Conservation (phyloP, 2,888 invertebrate species). For the Drosophila trichaetosa region DNA sequence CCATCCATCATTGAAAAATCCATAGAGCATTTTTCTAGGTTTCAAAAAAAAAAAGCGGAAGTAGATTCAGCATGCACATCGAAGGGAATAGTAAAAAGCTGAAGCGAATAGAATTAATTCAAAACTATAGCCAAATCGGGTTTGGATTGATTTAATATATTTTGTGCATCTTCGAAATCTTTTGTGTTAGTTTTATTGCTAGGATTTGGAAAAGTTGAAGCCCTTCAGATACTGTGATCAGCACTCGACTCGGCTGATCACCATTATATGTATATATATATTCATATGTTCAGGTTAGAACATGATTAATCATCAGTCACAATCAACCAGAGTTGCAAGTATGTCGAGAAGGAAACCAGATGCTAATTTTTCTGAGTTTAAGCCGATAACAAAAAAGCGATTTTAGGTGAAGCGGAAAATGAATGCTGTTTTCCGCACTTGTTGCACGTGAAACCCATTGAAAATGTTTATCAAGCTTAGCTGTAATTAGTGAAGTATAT, state of each 20-base stretch:
- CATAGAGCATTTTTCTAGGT: not conserved
- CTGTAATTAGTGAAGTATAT: not conserved
- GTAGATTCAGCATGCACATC: not conserved
- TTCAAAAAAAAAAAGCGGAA: not conserved
- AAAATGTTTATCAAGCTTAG: too few species aligned
- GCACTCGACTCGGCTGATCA: not conserved
- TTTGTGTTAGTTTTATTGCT: too few species aligned
- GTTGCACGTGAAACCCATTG: too few species aligned
- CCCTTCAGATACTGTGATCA: not conserved
- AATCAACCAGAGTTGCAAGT: not conserved
- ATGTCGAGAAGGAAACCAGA: not conserved
- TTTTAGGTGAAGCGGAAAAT: too few species aligned
- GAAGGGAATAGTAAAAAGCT: too few species aligned
- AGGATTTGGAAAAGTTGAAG: not conserved
- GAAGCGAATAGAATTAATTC: too few species aligned
- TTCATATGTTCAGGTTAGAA: not conserved
- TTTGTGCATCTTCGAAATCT: too few species aligned
- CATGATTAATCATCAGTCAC: not conserved
- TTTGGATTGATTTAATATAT: too few species aligned
- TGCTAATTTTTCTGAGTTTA: not conserved
- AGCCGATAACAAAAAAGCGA: not conserved
- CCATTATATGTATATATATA: not conserved
- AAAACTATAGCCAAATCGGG: too few species aligned
- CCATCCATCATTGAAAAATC: conserved; percentile 18
- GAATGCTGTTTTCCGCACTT: too few species aligned